A percentile compares a stretch with the other conserved stretches of the same genome.
These are phyloP conservation scores for Alloscopus bannaensis DNA, from an alignment of 2,888 invertebrate genomes.

Conservation along the genomic window DNA sequence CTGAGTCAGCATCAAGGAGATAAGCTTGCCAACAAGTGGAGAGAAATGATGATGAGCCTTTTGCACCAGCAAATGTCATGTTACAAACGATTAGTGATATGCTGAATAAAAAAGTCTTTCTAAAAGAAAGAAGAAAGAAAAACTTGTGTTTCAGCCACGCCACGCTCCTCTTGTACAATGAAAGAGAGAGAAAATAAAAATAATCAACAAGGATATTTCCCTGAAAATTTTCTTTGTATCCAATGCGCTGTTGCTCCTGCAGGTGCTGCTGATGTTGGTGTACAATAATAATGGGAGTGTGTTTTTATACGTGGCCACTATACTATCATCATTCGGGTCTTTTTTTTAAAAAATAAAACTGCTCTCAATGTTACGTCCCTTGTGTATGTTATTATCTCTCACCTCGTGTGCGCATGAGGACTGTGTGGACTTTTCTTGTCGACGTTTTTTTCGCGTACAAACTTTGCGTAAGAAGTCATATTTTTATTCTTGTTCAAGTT, in stretches of 20 bases:
- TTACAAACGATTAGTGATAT: no score
- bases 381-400: slow-evolving; percentile 13
- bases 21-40: background rate
- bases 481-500: background rate
- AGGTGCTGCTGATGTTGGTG: slow-evolving; percentile 20
- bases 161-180: slow-evolving; percentile 11
- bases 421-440: background rate
- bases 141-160: background rate
- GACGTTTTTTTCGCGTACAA: background rate
- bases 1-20: background rate
- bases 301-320: slow-evolving; percentile 30
- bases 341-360: slow-evolving; percentile 34
- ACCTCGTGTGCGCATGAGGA: background rate
- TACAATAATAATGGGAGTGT: slow-evolving; percentile 22
- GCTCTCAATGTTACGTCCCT: slow-evolving; percentile 15
- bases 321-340: slow-evolving; percentile 37
- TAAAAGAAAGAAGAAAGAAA: no score
- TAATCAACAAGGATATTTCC: slow-evolving; percentile 30
- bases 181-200: background rate
- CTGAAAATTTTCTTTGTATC: slow-evolving; percentile 32
- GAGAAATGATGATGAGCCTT: background rate
- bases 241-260: slow-evolving; percentile 15
- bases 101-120: no score
- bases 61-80: background rate
- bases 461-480: slow-evolving; percentile 15